These are phyloP conservation scores for Limanda limanda DNA, from an alignment of 2,113 vertebrate species.

Conservation along the genomic window DNA sequence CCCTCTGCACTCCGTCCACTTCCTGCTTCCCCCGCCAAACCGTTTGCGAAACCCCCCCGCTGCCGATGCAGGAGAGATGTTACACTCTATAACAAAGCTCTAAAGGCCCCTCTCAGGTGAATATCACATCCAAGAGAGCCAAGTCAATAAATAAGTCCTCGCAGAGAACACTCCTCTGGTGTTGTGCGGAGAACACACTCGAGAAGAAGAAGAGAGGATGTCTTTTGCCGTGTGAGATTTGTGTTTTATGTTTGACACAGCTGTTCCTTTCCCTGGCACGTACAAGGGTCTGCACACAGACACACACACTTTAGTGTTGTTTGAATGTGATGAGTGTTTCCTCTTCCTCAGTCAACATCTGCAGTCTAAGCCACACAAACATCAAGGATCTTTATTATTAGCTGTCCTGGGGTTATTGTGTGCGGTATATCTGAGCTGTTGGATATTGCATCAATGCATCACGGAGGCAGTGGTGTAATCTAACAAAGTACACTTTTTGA, in stretches of 20 bases:
- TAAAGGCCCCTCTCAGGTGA: constrained; percentile 45
- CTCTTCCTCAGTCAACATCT: neutral
- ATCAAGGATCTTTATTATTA: neutral
- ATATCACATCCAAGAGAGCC: constrained; percentile 22
- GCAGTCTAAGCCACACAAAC: neutral
- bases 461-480: neutral
- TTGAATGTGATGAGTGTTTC: neutral
- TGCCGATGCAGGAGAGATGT: constrained; percentile 5
- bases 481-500: neutral
- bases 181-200: constrained; percentile 4
- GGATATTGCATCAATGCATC: neutral
- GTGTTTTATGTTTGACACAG: constrained; percentile 24
- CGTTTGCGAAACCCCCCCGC: constrained; percentile 9
- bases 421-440: neutral
- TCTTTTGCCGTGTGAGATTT: constrained; percentile 1
- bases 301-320: constrained; percentile 10
- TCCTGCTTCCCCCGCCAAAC: constrained; percentile 6
- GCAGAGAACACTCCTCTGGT: neutral
- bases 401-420: constrained; percentile 16
- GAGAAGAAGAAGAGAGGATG: neutral
- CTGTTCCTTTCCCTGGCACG: constrained; percentile 5
- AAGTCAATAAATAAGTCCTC: constrained; percentile 31
- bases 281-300: neutral
- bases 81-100: constrained; percentile 5
- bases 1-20: constrained; percentile 14